phyloP scores from a whole-genome alignment of 2,797 vertebrate species.

The Passerculus sandwichensis region DNA sequence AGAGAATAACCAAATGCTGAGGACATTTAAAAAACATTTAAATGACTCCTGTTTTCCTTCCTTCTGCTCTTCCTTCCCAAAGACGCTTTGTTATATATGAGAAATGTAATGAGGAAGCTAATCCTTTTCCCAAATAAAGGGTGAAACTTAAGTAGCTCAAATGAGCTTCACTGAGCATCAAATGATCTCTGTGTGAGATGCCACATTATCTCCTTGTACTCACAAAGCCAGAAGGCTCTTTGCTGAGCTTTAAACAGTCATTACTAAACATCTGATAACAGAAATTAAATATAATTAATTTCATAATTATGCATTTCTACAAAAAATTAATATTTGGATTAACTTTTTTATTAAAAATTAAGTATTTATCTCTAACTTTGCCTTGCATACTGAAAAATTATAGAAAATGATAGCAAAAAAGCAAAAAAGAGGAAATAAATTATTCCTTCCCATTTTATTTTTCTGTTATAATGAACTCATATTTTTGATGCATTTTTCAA shows the following conservation, averaged over 20 bases:
- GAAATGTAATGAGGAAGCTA: not conserved
- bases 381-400: not conserved
- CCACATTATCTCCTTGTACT: not conserved
- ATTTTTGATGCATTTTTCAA: not conserved
- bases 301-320: not conserved
- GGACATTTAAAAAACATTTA: not conserved
- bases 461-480: not conserved
- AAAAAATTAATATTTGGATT: not conserved
- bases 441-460: not conserved
- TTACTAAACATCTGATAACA: not conserved
- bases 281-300: not conserved
- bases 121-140: not conserved
- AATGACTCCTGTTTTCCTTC: not conserved
- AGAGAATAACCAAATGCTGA: not conserved
- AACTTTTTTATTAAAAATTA: not conserved
- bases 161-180: not conserved
- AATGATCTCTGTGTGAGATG: not conserved
- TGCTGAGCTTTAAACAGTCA: not conserved
- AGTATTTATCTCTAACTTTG: not conserved
- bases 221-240: not conserved
- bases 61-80: not conserved
- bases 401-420: not conserved
- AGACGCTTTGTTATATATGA: not conserved
- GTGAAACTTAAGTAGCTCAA: not conserved
- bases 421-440: not conserved